A percentile compares a stretch with the other conserved stretches of the same genome.
phyloP scores from a whole-genome alignment of 2,888 invertebrate species.

The Standfussiana lucernea region DNA sequence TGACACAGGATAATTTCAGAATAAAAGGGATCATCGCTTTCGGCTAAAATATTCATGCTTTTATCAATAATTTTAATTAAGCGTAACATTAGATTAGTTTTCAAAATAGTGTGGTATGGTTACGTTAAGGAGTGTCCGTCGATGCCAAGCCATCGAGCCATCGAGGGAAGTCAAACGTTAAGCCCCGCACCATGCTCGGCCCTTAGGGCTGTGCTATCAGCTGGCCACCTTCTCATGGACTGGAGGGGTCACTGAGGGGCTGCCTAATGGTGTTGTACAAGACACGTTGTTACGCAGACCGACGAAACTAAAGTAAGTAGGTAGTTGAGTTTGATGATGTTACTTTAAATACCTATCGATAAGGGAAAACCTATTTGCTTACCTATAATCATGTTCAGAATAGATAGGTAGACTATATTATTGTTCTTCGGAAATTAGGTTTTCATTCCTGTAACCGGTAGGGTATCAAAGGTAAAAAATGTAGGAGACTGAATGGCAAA shows the following conservation, averaged over 20 bases:
- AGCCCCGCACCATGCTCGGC: neutral
- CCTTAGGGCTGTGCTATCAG: constrained; percentile 35
- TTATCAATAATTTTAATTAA: neutral
- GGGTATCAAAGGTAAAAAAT: neutral
- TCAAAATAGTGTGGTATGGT: neutral
- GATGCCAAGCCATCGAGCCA: too few species aligned
- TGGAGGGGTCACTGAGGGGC: constrained; percentile 25
- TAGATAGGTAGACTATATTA: too few species aligned
- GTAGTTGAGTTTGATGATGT: neutral
- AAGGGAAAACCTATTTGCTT: neutral
- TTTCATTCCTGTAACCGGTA: neutral
- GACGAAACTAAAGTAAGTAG: neutral
- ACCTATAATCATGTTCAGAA: neutral
- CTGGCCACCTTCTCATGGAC: constrained; percentile 42
- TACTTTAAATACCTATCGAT: neutral
- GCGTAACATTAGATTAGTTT: neutral
- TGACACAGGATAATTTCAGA: neutral
- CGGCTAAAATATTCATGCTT: neutral
- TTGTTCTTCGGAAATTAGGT: too few species aligned
- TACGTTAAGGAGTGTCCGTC: neutral
- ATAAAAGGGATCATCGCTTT: neutral
- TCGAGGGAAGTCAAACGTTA: constrained; percentile 11
- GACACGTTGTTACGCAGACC: neutral
- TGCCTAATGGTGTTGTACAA: constrained; percentile 14
- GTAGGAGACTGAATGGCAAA: neutral